These are phyloP conservation scores for Asbolus verrucosus DNA, from an alignment of 1,140 invertebrate species.

Conservation along the genomic window DNA sequence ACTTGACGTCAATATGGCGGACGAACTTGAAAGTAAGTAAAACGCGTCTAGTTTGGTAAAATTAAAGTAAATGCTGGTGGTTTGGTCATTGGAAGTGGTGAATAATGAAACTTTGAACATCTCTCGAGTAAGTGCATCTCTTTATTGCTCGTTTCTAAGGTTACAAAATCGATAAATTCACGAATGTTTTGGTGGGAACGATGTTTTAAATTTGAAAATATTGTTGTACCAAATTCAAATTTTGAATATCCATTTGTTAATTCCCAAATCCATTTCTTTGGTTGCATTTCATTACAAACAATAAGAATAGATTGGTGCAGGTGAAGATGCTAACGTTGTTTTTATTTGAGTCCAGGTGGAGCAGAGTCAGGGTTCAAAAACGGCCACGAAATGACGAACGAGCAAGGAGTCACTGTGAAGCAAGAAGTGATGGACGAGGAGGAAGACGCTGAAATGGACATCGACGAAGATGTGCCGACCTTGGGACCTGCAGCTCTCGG, in stretches of 20 bases:
- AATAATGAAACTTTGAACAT: neutral
- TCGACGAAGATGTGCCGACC: conserved; percentile 75
- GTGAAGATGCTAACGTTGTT: conserved; percentile 2
- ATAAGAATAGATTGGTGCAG: neutral
- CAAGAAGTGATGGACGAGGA: conserved; percentile 74
- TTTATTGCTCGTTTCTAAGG: neutral
- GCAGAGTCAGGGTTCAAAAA: conserved; percentile 65
- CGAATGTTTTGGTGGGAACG: conserved; percentile 50
- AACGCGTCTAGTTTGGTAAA: conserved; percentile 40
- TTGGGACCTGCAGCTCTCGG: conserved; percentile 82
- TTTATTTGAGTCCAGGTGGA: conserved; percentile 41
- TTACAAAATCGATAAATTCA: conserved; percentile 4
- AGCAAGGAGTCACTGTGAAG: conserved; percentile 67
- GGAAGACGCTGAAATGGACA: conserved; percentile 70
- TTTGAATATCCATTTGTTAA: conserved; percentile 57
- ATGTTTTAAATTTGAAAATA: conserved; percentile 64
- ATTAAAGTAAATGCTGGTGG: neutral
- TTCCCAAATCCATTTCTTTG: neutral
- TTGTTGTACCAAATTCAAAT: conserved; percentile 62
- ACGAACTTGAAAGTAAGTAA: conserved; percentile 80
- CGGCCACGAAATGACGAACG: conserved; percentile 66
- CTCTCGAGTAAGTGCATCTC: neutral
- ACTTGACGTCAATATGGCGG: conserved; percentile 78
- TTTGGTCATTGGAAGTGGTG: neutral
- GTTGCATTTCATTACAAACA: too few relatives aligned